Conservation (phyloP, 2,888 invertebrate species). For the Epicampocera succincta region DNA sequence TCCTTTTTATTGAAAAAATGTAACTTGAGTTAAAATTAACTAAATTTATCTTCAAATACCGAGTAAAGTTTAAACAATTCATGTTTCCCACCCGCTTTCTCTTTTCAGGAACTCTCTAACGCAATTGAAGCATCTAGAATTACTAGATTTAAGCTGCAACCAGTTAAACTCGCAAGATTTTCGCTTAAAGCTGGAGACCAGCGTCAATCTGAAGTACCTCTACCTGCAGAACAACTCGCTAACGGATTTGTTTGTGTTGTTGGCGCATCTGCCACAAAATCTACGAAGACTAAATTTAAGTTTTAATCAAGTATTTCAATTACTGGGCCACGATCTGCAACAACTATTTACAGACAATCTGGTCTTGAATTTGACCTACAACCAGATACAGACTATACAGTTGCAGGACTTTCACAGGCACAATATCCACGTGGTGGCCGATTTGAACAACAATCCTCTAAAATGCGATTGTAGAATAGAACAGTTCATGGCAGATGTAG, state of each 20-base stretch:
- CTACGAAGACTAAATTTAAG: conserved; percentile 81
- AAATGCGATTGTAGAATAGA: conserved; percentile 84
- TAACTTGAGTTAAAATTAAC: too few relatives aligned
- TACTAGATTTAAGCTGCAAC: not conserved
- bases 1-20: too few relatives aligned
- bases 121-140: not conserved
- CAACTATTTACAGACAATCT: not conserved
- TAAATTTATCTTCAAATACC: too few relatives aligned
- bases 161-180: not conserved
- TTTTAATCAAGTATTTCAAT: conserved; percentile 82
- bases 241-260: not conserved
- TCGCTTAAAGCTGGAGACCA: not conserved
- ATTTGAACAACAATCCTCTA: conserved; percentile 84
- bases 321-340: not conserved
- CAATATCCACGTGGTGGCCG: conserved; percentile 73
- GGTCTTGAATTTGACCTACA: conserved; percentile 73
- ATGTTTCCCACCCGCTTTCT: too few relatives aligned
- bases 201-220: not conserved
- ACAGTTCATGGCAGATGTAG: conserved; percentile 83
- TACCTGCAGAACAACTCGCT: not conserved
- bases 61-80: too few relatives aligned
- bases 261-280: not conserved
- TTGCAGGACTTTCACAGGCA: conserved; percentile 73
- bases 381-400: conserved; percentile 82
- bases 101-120: not conserved